A percentile compares a stretch with the other conserved stretches of the same genome.
Conservation (phyloP, 2,113 vertebrate genomes). For the Halcyon senegalensis region DNA sequence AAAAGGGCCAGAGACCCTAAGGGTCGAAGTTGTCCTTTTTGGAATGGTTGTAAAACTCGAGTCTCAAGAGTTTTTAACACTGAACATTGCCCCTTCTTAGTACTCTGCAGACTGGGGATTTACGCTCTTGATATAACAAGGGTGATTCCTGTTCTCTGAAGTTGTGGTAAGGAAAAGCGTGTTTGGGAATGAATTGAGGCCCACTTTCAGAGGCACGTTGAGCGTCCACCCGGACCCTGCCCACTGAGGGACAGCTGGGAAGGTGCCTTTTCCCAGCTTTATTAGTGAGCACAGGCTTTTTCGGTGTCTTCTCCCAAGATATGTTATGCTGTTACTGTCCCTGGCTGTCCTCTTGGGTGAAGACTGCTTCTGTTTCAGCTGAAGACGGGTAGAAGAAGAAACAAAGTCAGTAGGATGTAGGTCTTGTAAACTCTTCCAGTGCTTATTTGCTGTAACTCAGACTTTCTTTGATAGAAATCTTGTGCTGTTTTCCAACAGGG, state of each 20-base stretch:
- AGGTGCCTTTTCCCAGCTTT: neutral
- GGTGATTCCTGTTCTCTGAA: neutral
- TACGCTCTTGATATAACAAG: neutral
- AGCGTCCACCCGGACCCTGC: neutral
- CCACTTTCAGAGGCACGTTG: neutral
- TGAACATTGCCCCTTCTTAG: neutral
- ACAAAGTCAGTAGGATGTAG: neutral
- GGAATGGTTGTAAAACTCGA: neutral
- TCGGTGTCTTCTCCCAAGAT: neutral
- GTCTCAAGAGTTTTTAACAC: neutral
- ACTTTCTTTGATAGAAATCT: neutral
- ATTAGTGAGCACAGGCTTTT: neutral
- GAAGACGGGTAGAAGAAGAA: neutral
- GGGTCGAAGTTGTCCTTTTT: neutral
- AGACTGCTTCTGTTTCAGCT: neutral
- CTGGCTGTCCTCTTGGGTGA: neutral
- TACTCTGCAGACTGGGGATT: neutral
- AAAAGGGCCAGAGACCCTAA: neutral
- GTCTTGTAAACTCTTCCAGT: neutral
- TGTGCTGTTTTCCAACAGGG: neutral
- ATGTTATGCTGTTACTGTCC: accelerated
- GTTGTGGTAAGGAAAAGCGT: neutral
- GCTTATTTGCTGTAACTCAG: neutral
- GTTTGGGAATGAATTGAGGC: neutral
- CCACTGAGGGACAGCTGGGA: neutral